Percentiles rank a stretch among this genome's conserved stretches.
These are phyloP conservation scores for Drosophila arizonae DNA, from an alignment of 1,140 invertebrate genomes.

Conservation along the genomic window DNA sequence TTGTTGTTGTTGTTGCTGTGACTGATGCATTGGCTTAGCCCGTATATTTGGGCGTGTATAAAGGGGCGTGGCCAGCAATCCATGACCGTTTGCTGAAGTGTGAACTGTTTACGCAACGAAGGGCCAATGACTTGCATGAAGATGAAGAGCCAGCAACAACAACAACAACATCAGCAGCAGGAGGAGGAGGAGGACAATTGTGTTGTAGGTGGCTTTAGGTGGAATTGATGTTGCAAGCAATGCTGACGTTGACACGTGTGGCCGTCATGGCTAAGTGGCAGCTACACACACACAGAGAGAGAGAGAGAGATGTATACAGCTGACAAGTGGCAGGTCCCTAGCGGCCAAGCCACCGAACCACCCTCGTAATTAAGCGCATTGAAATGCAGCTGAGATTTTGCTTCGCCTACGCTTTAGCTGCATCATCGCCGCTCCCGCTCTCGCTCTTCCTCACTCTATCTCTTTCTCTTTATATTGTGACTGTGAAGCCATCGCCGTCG, in stretches of 20 bases:
- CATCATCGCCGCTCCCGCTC: conserved; percentile 50
- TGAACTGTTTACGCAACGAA: conserved; percentile 53
- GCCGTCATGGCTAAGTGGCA: conserved; percentile 33
- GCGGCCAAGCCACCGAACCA: conserved; percentile 30
- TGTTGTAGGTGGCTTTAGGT: conserved; percentile 22
- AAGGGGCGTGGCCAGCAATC: conserved; percentile 54
- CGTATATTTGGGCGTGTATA: neutral
- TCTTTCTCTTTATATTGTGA: no score
- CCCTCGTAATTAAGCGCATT: conserved; percentile 57
- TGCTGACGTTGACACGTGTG: conserved; percentile 48
- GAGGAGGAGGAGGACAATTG: neutral
- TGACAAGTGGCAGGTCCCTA: conserved; percentile 16
- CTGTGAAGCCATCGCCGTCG: neutral
- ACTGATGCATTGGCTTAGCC: conserved; percentile 1
- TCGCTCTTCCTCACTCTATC: neutral
- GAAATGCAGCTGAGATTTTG: conserved; percentile 56
- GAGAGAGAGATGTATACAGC: neutral
- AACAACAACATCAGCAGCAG: neutral
- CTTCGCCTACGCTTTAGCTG: conserved; percentile 21
- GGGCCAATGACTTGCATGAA: conserved; percentile 62
- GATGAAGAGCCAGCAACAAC: conserved; percentile 3
- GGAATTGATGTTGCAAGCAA: conserved; percentile 26
- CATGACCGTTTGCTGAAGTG: conserved; percentile 55
- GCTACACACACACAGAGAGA: conserved; percentile 11
- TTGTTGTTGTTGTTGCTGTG: conserved; percentile 19